Percentiles rank a stretch among this genome's conserved stretches.
phyloP scores from a whole-genome alignment of 2,797 vertebrate species.

The Myotis planiceps region DNA sequence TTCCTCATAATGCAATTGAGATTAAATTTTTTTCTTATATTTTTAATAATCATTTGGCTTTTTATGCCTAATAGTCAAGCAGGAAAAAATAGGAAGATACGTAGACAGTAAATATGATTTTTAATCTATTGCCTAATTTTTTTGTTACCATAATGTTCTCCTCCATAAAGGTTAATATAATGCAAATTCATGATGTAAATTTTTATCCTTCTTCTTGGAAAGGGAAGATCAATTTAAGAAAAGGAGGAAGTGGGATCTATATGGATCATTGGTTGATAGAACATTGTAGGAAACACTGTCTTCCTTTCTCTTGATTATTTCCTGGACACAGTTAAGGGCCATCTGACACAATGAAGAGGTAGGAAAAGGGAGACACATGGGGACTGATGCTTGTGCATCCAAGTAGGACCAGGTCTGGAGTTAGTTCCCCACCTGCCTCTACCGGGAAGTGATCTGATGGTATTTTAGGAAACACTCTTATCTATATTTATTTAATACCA shows the following conservation, averaged over 20 bases:
- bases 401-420: not conserved
- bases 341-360: not conserved
- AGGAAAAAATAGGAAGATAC: not conserved
- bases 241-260: not conserved
- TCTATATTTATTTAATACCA: not conserved
- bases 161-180: not conserved
- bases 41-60: not conserved
- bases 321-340: not conserved
- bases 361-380: not conserved
- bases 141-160: not conserved
- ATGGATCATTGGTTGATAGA: not conserved
- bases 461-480: not conserved
- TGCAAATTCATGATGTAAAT: not conserved
- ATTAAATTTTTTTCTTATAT: not conserved
- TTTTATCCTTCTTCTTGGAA: not conserved
- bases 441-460: no score
- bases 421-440: not conserved
- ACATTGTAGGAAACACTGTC: not conserved
- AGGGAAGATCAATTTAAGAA: not conserved
- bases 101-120: not conserved
- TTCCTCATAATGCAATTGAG: not conserved
- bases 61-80: not conserved
- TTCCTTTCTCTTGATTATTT: not conserved
- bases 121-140: not conserved
- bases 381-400: not conserved